phyloP scores from a whole-genome alignment of 2,888 invertebrate species.

The Mechanitis mazaeus region DNA sequence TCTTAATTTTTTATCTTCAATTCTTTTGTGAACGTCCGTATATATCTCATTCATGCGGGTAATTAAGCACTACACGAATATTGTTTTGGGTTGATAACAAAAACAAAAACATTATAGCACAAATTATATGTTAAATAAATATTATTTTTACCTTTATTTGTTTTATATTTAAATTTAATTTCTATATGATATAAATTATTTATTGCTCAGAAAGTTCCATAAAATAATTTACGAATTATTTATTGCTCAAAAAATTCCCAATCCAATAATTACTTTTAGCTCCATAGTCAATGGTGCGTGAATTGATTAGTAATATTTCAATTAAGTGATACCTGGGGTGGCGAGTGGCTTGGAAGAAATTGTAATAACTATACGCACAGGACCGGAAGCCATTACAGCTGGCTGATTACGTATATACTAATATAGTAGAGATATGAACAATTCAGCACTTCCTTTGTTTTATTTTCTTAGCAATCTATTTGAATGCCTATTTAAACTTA shows the following conservation, averaged over 20 bases:
- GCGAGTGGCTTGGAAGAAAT: constrained; percentile 27
- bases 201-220: too few relatives aligned
- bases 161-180: too few relatives aligned
- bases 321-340: constrained; percentile 29
- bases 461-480: too few relatives aligned
- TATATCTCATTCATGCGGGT: constrained; percentile 3
- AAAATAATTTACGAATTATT: too few relatives aligned
- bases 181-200: too few relatives aligned
- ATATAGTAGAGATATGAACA: background rate
- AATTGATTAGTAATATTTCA: constrained; percentile 31
- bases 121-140: too few relatives aligned
- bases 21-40: background rate
- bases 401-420: constrained; percentile 16
- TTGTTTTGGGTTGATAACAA: background rate
- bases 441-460: too few relatives aligned
- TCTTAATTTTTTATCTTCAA: background rate
- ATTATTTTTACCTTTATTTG: too few relatives aligned
- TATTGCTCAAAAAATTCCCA: too few relatives aligned
- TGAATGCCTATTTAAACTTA: too few relatives aligned
- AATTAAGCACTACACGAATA: background rate
- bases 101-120: background rate
- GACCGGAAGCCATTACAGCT: constrained; percentile 54
- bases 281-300: constrained; percentile 20
- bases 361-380: constrained; percentile 52
- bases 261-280: constrained; percentile 1